These are phyloP conservation scores for Coccyzus lansbergi DNA, from an alignment of 2,797 vertebrate species.

Conservation along the genomic window DNA sequence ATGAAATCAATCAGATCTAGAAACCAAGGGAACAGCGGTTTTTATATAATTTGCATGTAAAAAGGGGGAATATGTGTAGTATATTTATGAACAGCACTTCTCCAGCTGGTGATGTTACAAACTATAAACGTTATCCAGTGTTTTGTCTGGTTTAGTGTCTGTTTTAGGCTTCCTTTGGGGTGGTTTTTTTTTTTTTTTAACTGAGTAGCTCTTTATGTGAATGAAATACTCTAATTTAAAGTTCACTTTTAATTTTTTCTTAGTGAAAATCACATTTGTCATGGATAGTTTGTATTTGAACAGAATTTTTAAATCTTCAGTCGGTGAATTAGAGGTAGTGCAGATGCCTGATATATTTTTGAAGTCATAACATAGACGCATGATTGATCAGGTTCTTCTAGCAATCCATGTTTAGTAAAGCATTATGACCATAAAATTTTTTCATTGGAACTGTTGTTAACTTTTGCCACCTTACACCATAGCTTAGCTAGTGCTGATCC, in stretches of 20 bases:
- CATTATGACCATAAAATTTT: background rate
- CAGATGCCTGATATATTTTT: background rate
- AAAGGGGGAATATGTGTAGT: background rate
- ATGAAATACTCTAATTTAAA: background rate
- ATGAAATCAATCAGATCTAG: background rate
- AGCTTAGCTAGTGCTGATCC: background rate
- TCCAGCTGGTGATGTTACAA: background rate
- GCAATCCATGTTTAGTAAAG: background rate
- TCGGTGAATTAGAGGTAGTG: background rate
- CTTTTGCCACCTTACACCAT: background rate
- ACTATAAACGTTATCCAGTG: background rate
- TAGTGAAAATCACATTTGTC: background rate
- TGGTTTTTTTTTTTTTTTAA: background rate
- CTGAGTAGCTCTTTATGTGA: background rate
- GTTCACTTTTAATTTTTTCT: background rate
- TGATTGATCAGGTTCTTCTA: background rate
- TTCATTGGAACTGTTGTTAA: background rate
- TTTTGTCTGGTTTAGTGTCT: background rate
- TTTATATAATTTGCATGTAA: background rate
- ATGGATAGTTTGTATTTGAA: background rate
- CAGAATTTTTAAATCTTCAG: background rate
- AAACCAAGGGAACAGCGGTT: background rate
- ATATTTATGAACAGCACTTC: background rate
- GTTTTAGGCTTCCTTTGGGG: background rate
- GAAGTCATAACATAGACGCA: background rate